Evolutionary conservation across 2,113 vertebrate genomes (phyloP), one percentile per base, ranked within the genome.

Genomic region (Podilymbus podiceps): DNA sequence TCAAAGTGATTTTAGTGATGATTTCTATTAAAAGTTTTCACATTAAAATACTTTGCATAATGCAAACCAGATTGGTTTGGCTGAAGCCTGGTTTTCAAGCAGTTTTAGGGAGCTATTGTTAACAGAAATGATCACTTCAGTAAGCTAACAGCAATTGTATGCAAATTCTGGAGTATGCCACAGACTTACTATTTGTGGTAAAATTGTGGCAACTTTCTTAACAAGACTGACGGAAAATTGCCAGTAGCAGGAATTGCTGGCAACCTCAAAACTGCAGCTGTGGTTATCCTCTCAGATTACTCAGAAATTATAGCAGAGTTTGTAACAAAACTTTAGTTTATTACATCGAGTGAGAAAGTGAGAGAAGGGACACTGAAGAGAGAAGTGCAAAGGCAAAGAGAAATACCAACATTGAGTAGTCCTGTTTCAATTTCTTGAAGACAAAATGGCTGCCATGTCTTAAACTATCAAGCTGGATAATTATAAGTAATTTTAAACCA

Each of bases 231-330:
- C 2, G 93, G 97, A 98, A 97, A 93, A 92, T 75, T 97, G 97
- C 97, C 97, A 98, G 96, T 85, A 98, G 96, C 91, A 97, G 88
- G 91, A 97, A 98, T 95, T 95, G 85, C 93, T 97, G 95, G 95
- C 91, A 96, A 97, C 94, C 94, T 97, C 97, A 96, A 95, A 98
- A 97, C 91, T 97, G 95, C 93, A 97, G 90, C 88, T 98, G 97
- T 89, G 98, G 97, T 97, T 97, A 81, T 93, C 59, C 88, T 97
- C 97, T 98, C 96, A 94, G 79, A 95, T 98, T 98, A 97, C 96
- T 60, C 93, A 94, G 93, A 97, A 97, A 98, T 97, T 96, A 92
- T 66, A 96, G 90, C 50, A 88, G 47, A 87, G 67, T 97, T 97
- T 94, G 81, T 96, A 97, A 87, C 74, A 97, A 96, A 97, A 88